Base-by-base conservation (phyloP, 92 coral and sea anemone genomes). In the Palythoa caribaeorum region DNA sequence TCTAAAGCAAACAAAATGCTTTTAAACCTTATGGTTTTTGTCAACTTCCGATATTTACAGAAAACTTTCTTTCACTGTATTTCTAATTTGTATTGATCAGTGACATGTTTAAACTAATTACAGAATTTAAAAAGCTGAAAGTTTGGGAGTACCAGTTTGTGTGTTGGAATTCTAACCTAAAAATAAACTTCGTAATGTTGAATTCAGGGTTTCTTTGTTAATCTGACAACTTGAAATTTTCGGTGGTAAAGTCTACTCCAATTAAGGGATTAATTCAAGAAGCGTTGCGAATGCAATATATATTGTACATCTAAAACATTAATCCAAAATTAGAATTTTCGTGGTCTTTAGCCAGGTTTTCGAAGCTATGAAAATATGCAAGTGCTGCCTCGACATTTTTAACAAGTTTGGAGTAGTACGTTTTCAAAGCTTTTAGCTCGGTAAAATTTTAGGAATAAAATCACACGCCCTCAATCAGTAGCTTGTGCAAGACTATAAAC, bases 251-350 rank as follows among this genome's bases (percentile, higher is more conserved):
- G 73, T 81, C 73, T 44, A 71, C 60, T 81, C 76, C 86, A 71
- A 81, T 81, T 81, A 81, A 81, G 63, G 86, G 86, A 81, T 81
- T 66, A 81, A 39, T 71, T 13, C 75, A 48, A 40, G 76, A 65
- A 65, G 60, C 76, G 15, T 63, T 1, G 35, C 5, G n/a, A 63
- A 63, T n/a, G 70, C 70, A 63, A n/a, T 63, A 63, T 17, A 63
- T 63, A 19, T 11, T 55, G 17, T 60, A 79, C 6, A 40, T 7
- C 57, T 16, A 60, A 79, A 54, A 79, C 72, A 17, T 40, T 38
- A 68, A 38, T 60, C 38, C 73, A 60, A 39, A 54, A 20, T 54
- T 37, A 38, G 35, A 78, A 37, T 11, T 28, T 28, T 28, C 28
- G 28, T 28, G 28, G 28, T 28, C 52, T 78, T 63, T 21, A 53